A percentile compares a stretch with the other conserved stretches of the same genome.
Conservation (phyloP, 2,797 vertebrate species). For the Manis crassicaudata region DNA sequence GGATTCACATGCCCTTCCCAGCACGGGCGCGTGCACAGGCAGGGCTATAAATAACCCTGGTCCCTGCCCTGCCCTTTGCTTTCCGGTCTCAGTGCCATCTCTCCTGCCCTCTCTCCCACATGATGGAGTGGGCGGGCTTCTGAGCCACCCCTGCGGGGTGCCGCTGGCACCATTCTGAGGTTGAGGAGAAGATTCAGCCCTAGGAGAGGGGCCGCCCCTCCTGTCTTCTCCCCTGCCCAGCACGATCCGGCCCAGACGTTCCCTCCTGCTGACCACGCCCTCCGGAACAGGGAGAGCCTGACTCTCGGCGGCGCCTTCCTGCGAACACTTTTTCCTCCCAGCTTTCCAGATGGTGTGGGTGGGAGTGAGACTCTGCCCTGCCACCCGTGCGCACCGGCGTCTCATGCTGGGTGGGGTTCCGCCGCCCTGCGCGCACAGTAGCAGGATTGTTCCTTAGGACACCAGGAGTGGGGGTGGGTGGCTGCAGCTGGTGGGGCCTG, state of each 20-base stretch:
- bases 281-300: neutral
- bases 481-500: neutral
- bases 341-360: conserved; percentile 17
- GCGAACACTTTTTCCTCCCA: neutral
- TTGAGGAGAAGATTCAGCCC: neutral
- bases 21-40: neutral
- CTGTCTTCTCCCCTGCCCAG: neutral
- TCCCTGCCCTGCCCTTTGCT: neutral
- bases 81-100: neutral
- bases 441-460: neutral
- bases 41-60: neutral
- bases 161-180: neutral
- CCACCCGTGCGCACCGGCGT: neutral
- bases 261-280: neutral
- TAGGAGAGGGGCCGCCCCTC: neutral
- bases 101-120: neutral
- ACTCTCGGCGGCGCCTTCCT: neutral
- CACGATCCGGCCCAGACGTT: neutral
- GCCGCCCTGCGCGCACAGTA: neutral
- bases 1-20: neutral
- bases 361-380: neutral
- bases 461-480: neutral
- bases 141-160: neutral
- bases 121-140: neutral
- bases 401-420: neutral